These are phyloP conservation scores for Tupiocoris notatus DNA, from an alignment of 2,888 invertebrate species.

Conservation along the genomic window DNA sequence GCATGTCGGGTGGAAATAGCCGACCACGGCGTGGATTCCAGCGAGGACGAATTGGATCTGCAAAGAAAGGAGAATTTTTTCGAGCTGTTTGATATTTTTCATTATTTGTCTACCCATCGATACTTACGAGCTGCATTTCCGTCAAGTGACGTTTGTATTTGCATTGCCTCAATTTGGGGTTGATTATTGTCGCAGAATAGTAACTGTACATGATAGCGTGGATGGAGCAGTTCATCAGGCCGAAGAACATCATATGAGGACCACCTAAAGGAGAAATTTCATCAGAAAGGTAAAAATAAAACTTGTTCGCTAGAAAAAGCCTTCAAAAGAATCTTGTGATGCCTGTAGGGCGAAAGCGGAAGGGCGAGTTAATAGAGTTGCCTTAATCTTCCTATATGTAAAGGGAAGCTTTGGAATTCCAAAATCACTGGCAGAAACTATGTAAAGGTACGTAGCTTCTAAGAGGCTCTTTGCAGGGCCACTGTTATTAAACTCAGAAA, in stretches of 20 bases:
- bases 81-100: neutral
- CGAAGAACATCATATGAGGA: constrained; percentile 57
- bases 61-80: constrained; percentile 50
- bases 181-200: constrained; percentile 57
- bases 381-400: no score
- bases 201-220: constrained; percentile 60
- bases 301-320: no score
- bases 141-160: constrained; percentile 46
- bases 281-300: neutral
- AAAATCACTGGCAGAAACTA: no score
- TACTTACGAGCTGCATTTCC: constrained; percentile 47
- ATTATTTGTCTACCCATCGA: neutral
- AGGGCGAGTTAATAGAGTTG: no score
- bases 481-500: no score
- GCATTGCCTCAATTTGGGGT: constrained; percentile 54
- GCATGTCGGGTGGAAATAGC: constrained; percentile 60
- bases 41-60: constrained; percentile 66
- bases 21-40: constrained; percentile 58
- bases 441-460: no score
- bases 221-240: constrained; percentile 57
- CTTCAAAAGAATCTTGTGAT: no score
- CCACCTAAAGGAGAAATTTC: constrained; percentile 53
- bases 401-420: no score
- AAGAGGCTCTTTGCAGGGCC: no score
- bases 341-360: no score